Evolutionary conservation across 2,113 vertebrate species (phyloP), one percentile per base, ranked within the genome.

Genomic region (Ammospiza nelsoni): DNA sequence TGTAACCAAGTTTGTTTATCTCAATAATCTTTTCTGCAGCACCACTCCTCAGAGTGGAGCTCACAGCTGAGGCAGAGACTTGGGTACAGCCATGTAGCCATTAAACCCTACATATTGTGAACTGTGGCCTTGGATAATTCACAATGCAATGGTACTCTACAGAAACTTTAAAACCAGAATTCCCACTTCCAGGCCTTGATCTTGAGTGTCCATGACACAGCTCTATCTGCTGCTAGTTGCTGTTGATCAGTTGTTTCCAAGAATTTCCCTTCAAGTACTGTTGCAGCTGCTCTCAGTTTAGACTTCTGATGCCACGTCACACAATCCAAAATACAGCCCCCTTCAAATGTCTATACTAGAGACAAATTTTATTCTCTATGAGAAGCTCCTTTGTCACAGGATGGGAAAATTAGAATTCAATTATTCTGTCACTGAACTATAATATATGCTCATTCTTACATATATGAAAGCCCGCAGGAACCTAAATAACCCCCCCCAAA

Each of bases 221-320:
- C 69, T 68, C 0, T 24, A 63, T 29, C 46, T 59, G 37, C 41
- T 79, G 54, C 41, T 84, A 29, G 69, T 6, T 82, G 57, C 49
- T 72, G 48, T 65, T 17, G 3, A 81, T 33, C 33, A 15, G 22
- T 9, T 84, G 58, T 46, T 72, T 33, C 85, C 74, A 84, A 65
- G 25, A 89, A 89, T 48, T 85, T 73, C 54, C 62, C 62, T 27
- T 52, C 7, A 89, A 84, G 67, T 52, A 87, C 46, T 54, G 51
- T 84, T 27, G 49, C 46, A 29, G 44, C 33, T 94, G 54, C n/a
- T 67, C 77, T 72, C 84, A 46, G n/a, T 73, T 94, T 39, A 94
- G 69, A 58, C 25, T 78, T 84, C 7, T 28, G n/a, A 75, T 35
- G 44, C 51, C 74, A 95, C 33, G 41, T 92, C 74, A 79, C 52